Conservation (phyloP, 2,113 vertebrate species). For the Anguilla japonica region DNA sequence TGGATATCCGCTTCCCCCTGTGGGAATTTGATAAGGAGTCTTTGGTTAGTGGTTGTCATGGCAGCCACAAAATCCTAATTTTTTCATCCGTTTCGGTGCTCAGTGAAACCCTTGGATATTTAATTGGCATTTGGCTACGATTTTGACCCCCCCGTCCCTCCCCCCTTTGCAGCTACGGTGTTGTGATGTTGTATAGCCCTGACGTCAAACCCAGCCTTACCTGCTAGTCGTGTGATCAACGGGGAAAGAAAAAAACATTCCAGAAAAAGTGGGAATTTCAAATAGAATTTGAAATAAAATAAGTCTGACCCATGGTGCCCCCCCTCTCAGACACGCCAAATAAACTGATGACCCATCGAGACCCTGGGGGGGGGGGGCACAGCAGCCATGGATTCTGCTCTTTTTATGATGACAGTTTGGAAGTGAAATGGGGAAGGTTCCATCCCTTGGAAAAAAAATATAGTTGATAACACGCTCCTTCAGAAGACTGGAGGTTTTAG, state of each 20-base stretch:
- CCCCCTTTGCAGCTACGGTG: neutral
- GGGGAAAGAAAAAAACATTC: neutral
- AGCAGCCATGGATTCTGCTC: neutral
- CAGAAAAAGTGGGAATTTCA: too few species aligned
- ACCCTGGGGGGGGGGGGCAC: neutral
- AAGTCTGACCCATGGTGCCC: too few species aligned
- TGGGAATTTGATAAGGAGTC: neutral
- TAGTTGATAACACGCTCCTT: neutral
- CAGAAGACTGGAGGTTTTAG: neutral
- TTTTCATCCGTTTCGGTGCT: neutral
- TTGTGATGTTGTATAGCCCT: neutral
- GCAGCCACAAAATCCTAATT: neutral
- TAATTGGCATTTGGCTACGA: neutral
- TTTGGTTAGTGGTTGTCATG: conserved; percentile 3
- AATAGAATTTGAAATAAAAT: too few species aligned
- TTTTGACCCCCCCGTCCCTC: neutral
- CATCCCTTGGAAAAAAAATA: neutral
- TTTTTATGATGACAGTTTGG: neutral
- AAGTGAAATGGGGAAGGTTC: neutral
- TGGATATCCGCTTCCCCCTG: neutral
- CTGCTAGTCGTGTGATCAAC: neutral
- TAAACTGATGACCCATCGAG: neutral
- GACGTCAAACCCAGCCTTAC: neutral
- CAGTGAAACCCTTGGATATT: neutral
- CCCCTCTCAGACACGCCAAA: neutral